Conservation (phyloP, 2,797 vertebrate genomes). For the Falco peregrinus region DNA sequence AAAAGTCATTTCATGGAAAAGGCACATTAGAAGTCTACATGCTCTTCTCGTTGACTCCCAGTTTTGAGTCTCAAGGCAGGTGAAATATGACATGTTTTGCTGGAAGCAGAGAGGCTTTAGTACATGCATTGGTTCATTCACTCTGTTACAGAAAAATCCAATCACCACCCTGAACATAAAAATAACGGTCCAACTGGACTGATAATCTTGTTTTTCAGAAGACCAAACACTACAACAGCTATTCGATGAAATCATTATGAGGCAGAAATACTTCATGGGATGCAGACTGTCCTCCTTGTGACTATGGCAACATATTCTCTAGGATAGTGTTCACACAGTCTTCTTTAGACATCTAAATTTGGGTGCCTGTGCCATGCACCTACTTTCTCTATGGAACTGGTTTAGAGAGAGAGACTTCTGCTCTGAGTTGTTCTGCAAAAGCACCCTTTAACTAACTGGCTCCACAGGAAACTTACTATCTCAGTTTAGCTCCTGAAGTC, state of each 20-base stretch:
- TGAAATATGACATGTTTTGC: neutral
- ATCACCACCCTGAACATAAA: neutral
- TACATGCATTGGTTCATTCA: neutral
- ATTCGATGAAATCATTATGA: neutral
- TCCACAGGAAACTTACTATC: neutral
- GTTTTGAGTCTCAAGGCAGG: neutral
- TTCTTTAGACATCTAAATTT: conserved; percentile 33
- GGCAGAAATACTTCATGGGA: neutral
- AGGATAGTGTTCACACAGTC: conserved; percentile 2
- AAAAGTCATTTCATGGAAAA: neutral
- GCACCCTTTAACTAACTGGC: neutral
- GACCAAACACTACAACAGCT: neutral
- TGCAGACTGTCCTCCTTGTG: conserved; percentile 3
- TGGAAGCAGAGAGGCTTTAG: neutral
- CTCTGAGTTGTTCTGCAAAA: neutral
- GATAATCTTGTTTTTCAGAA: neutral
- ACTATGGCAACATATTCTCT: conserved; percentile 17
- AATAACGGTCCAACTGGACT: neutral
- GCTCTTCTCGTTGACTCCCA: neutral
- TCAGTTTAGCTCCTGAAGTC: neutral
- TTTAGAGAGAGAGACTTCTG: neutral
- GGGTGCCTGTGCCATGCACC: neutral
- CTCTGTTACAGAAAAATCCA: neutral
- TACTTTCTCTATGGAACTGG: neutral
- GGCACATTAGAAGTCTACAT: neutral